These are phyloP conservation scores for Hypselothyrea guttata DNA, from an alignment of 2,888 invertebrate genomes.

Conservation along the genomic window DNA sequence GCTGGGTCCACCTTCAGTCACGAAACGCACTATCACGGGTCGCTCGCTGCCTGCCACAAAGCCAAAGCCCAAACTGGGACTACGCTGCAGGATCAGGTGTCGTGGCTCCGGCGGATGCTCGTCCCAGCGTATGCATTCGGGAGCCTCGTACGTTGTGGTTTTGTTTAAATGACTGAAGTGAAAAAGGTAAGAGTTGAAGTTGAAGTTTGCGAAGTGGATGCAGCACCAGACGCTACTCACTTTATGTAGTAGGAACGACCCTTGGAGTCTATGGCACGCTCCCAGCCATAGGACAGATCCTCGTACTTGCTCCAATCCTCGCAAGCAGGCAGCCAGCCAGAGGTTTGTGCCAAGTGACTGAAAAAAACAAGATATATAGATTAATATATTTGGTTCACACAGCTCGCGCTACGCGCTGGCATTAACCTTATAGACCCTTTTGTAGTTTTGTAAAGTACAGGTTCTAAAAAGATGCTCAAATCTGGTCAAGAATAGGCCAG, in stretches of 20 bases:
- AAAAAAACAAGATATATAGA: slow-evolving; percentile 69
- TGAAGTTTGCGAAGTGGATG: too few relatives aligned
- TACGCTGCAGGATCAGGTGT: slow-evolving; percentile 88
- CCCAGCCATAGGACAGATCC: slow-evolving; percentile 95
- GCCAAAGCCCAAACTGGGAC: slow-evolving; percentile 93
- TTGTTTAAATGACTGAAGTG: slow-evolving; percentile 89
- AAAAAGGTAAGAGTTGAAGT: not conserved
- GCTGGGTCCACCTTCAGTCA: slow-evolving; percentile 95
- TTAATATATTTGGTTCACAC: too few relatives aligned
- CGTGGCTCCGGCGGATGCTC: slow-evolving; percentile 90
- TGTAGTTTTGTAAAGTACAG: too few relatives aligned
- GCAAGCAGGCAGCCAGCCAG: slow-evolving; percentile 94
- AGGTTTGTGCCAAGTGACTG: slow-evolving; percentile 92
- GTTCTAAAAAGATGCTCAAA: too few relatives aligned
- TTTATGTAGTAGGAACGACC: slow-evolving; percentile 91
- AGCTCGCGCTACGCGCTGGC: too few relatives aligned
- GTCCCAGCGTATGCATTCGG: slow-evolving; percentile 86
- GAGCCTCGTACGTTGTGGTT: slow-evolving; percentile 95
- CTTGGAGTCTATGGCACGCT: slow-evolving; percentile 91
- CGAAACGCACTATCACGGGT: slow-evolving; percentile 95
- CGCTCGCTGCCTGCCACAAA: slow-evolving; percentile 97
- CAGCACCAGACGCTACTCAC: slow-evolving; percentile 83
- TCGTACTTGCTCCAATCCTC: slow-evolving; percentile 89
- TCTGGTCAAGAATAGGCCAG: not conserved
- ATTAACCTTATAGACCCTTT: too few relatives aligned